These are phyloP conservation scores for Leptopilina boulardi DNA, from an alignment of 1,140 invertebrate species.

Conservation along the genomic window DNA sequence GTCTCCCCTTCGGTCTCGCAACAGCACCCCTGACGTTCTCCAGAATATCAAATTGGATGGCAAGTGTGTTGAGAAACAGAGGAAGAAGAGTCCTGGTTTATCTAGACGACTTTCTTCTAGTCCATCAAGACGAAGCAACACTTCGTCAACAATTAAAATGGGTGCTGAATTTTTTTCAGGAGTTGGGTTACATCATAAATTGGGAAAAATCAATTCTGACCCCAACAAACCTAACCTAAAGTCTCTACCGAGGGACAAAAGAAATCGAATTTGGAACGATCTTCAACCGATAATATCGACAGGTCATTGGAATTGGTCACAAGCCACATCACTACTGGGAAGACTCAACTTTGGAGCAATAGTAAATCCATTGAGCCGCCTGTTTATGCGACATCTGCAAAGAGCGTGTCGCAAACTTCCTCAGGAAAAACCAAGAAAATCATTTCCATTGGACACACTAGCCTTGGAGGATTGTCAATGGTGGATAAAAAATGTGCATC, in stretches of 20 bases:
- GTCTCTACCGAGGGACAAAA: conserved; percentile 12
- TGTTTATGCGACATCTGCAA: too few species aligned
- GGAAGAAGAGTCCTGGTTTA: conserved; percentile 48
- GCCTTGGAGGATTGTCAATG: conserved; percentile 47
- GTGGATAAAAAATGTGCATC: conserved; percentile 46
- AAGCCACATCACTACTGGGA: neutral
- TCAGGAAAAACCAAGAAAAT: conserved; percentile 39
- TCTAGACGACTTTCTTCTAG: neutral
- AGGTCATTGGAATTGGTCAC: neutral
- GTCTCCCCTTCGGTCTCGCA: conserved; percentile 59
- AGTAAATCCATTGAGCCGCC: too few species aligned
- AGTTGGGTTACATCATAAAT: neutral
- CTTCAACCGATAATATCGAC: neutral
- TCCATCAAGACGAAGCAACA: neutral
- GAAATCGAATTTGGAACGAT: conserved; percentile 15
- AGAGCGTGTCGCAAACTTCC: conserved; percentile 37
- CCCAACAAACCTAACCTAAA: neutral
- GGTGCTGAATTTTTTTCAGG: neutral
- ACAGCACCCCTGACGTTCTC: conserved; percentile 54
- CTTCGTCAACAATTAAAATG: neutral
- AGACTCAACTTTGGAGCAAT: neutral
- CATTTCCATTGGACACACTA: conserved; percentile 18
- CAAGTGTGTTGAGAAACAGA: conserved; percentile 26
- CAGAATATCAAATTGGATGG: conserved; percentile 55
- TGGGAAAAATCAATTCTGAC: neutral